Evolutionary conservation across 30 jellyfish, hydroid and myxozoan species (phyloP).

Genomic region (Pelagia noctiluca): DNA sequence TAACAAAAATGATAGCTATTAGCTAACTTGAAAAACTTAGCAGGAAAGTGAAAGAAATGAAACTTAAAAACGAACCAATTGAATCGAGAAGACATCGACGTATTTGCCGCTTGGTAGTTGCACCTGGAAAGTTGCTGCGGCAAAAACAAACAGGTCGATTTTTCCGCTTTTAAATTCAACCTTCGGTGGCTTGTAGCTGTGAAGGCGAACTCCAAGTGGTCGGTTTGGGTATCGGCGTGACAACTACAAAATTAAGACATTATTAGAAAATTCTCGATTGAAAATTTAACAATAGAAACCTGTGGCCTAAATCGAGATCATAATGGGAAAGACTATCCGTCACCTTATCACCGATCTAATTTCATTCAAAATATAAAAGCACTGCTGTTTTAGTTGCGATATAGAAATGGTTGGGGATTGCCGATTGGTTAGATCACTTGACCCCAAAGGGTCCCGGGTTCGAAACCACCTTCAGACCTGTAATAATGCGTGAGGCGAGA

Average conservation of each 20-base stretch:
- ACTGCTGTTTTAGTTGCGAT: too few species aligned
- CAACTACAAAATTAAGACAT: slow-evolving; percentile 34
- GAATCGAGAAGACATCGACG: slow-evolving; percentile 38
- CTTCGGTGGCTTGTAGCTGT: slow-evolving; percentile 71
- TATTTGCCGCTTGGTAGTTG: slow-evolving; percentile 19
- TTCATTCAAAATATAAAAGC: too few species aligned
- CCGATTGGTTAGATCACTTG: too few species aligned
- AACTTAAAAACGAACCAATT: slow-evolving; percentile 35
- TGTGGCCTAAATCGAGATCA: too few species aligned
- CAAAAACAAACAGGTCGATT: slow-evolving; percentile 16
- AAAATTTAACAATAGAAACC: too few species aligned
- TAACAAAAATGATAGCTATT: background rate
- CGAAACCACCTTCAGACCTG: too few species aligned
- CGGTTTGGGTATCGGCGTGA: slow-evolving; percentile 50
- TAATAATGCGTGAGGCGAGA: too few species aligned
- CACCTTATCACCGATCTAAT: too few species aligned
- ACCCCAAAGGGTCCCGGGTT: too few species aligned
- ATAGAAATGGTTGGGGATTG: too few species aligned
- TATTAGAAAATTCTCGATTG: too few species aligned
- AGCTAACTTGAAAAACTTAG: background rate
- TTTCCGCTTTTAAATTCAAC: slow-evolving; percentile 30
- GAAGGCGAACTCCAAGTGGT: slow-evolving; percentile 34
- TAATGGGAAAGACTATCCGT: too few species aligned
- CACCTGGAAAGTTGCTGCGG: slow-evolving; percentile 52
- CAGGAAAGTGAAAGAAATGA: background rate